A percentile compares a stretch with the other conserved stretches of the same genome.
These are phyloP conservation scores for Zaprionus camerounensis DNA, from an alignment of 1,140 invertebrate species.

Conservation along the genomic window DNA sequence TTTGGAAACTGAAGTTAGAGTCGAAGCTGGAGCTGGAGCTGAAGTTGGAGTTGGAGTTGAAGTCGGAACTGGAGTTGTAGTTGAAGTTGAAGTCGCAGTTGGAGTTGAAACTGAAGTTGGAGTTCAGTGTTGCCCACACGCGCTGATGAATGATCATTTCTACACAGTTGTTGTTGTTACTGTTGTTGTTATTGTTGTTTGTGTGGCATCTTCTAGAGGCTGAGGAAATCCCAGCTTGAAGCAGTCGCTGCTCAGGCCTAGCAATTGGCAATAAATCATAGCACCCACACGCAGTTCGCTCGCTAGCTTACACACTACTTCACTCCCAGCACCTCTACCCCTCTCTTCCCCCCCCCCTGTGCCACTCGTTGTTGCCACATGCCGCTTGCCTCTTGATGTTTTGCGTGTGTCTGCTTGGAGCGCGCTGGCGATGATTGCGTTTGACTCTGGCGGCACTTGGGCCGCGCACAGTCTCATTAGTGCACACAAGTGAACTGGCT, in stretches of 20 bases:
- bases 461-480: constrained; percentile 42
- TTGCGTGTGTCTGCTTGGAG: constrained; percentile 40
- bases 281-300: constrained; percentile 62
- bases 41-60: not conserved
- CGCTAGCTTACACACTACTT: not conserved
- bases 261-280: constrained; percentile 82
- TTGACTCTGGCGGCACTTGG: constrained; percentile 33
- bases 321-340: not conserved
- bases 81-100: not conserved
- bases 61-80: not conserved
- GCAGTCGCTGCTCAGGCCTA: constrained; percentile 24
- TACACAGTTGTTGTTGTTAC: constrained; percentile 13
- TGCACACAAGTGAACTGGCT: constrained; percentile 36
- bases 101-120: not conserved
- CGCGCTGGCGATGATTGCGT: constrained; percentile 40
- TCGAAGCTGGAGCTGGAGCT: not conserved
- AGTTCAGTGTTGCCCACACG: constrained; percentile 36
- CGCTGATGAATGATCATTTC: constrained; percentile 45
- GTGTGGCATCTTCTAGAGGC: constrained; percentile 31
- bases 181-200: constrained; percentile 10
- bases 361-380: constrained; percentile 12
- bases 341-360: not conserved
- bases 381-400: constrained; percentile 40
- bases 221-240: constrained; percentile 13
- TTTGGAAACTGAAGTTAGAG: not conserved